phyloP scores from a whole-genome alignment of 2,113 vertebrate genomes.

The Eidolon helvum region DNA sequence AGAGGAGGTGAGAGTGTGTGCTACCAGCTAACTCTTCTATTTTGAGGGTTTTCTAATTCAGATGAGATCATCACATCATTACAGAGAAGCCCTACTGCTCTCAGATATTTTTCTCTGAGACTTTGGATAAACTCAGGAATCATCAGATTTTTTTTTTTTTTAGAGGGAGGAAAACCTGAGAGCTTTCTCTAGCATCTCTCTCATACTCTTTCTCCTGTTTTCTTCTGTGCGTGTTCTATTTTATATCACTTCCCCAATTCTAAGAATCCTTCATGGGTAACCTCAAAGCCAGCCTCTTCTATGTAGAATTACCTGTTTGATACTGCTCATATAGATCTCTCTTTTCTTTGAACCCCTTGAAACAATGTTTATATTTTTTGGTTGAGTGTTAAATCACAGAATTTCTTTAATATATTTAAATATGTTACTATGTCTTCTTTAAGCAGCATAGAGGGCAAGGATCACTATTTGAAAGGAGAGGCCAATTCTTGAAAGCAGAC shows the following conservation, averaged over 20 bases:
- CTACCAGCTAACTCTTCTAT: background rate
- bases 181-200: background rate
- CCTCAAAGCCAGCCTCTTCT: background rate
- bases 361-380: background rate
- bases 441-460: background rate
- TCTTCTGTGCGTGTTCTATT: background rate
- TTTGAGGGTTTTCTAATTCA: background rate
- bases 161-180: background rate
- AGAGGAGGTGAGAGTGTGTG: rapidly evolving
- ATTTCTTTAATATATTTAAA: background rate
- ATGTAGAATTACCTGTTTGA: background rate
- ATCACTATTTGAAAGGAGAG: background rate
- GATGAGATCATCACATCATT: background rate
- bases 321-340: background rate
- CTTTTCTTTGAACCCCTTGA: background rate
- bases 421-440: background rate
- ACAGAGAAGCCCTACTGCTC: background rate
- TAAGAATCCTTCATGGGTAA: background rate
- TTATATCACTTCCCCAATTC: background rate
- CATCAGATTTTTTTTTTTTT: background rate
- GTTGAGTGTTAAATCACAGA: background rate
- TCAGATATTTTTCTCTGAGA: background rate
- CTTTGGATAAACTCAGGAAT: background rate
- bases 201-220: background rate
- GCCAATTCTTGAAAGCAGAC: background rate